Evolutionary conservation across 2,888 invertebrate genomes (phyloP).

Genomic region (Allygus modestus): DNA sequence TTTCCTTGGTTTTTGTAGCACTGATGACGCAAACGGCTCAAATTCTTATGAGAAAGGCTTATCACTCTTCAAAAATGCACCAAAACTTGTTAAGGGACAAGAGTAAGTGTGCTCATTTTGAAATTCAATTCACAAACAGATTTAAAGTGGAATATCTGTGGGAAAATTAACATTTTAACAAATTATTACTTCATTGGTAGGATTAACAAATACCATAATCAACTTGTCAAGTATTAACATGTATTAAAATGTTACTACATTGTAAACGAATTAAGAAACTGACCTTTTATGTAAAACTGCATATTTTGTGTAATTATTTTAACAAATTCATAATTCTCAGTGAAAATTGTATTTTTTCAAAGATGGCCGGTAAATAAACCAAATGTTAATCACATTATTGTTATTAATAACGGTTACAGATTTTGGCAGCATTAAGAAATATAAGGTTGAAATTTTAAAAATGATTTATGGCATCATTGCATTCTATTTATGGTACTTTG

Average conservation of each 20-base stretch:
- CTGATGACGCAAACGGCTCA: constrained; percentile 10
- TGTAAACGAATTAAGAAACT: too few relatives aligned
- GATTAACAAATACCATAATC: background rate
- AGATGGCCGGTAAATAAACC: too few relatives aligned
- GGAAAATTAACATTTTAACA: background rate
- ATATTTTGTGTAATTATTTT: too few relatives aligned
- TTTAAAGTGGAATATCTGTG: background rate
- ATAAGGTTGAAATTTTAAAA: too few relatives aligned
- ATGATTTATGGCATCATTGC: too few relatives aligned
- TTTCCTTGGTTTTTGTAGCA: constrained; percentile 20
- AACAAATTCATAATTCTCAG: too few relatives aligned
- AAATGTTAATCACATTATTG: too few relatives aligned
- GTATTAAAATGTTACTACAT: background rate
- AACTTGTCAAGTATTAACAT: background rate
- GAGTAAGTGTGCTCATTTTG: constrained; percentile 18
- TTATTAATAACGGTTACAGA: too few relatives aligned
- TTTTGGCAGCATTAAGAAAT: too few relatives aligned
- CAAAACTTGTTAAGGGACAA: background rate
- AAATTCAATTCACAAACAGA: background rate
- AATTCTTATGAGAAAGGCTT: background rate
- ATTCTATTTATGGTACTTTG: too few relatives aligned
- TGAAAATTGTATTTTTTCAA: too few relatives aligned
- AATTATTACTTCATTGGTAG: background rate
- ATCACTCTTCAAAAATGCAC: background rate
- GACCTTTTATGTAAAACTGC: too few relatives aligned